phyloP scores from a whole-genome alignment of 1,140 invertebrate species.

The Frieseomelitta varia region DNA sequence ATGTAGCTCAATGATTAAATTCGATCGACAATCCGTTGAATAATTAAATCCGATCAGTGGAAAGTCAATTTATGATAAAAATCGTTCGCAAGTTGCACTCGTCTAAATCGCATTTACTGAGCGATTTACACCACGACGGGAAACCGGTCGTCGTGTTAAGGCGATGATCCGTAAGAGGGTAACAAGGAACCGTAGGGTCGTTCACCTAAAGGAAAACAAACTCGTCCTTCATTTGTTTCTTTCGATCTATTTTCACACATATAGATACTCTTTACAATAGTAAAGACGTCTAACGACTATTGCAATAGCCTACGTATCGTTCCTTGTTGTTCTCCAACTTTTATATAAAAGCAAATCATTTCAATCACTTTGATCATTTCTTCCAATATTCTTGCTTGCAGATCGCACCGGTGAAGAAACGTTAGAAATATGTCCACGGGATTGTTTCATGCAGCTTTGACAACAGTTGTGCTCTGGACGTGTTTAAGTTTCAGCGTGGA shows the following conservation, averaged over 20 bases:
- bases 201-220: constrained; percentile 39
- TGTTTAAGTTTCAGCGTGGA: constrained; percentile 60
- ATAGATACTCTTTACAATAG: neutral
- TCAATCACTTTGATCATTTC: neutral
- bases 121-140: constrained; percentile 35
- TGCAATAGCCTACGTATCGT: neutral
- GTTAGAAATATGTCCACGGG: constrained; percentile 64
- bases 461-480: constrained; percentile 66
- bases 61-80: neutral
- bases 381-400: constrained; percentile 25
- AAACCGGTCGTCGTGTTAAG: constrained; percentile 50
- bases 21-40: neutral
- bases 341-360: neutral
- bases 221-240: neutral
- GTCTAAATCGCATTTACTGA: constrained; percentile 20
- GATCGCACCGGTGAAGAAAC: constrained; percentile 2
- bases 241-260: neutral
- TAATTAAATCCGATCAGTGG: neutral
- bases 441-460: constrained; percentile 67
- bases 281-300: too few relatives aligned
- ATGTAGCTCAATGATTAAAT: neutral
- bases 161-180: constrained; percentile 42
- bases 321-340: neutral
- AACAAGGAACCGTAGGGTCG: constrained; percentile 38
- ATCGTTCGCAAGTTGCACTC: neutral